Evolutionary conservation across 2,888 invertebrate genomes (phyloP), one percentile per base, ranked within the genome.

Genomic region (Pollenia griseotomentosa): DNA sequence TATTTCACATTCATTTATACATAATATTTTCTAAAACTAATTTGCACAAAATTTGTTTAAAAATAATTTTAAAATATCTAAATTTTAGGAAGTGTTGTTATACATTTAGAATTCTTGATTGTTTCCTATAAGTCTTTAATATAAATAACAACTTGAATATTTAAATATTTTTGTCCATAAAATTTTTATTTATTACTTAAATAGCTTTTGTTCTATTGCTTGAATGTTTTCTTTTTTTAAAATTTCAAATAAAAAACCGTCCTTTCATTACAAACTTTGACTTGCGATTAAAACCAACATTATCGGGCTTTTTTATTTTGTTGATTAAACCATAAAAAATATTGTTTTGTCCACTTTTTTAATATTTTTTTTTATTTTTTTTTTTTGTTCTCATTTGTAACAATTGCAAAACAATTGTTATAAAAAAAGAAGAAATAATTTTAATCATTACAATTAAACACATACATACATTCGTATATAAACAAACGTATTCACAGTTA

Each of bases 91-190:
- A 65, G 70, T 71, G 79, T 46, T 83, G 66, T 83, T 83, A 71
- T 65, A 85, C 65, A 59, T 33, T 4, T 33, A 79, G 55, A 80
- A 78, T 78, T 88, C 81, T 84, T 84, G 81, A 75, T 90, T 89
- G 89, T 89, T 86, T 89, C 79, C 77, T 90, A 33, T 33, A 6
- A 33, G 0, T 33, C 33, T 33, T 33, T 33, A 14, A 6, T 14
- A 12, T 9, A 14, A 88, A 12, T 14, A 14, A 89, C 90, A 87
- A 89, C 89, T 89, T 90, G 87, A 88, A 89, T n/a, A 44, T 70
- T 73, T 6, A 33, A 33, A 33, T 33, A 33, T 6, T 6, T 5
- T 59, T 59, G 53, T 51, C 61, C n/a, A 71, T 83, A n/a, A 16
- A 33, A 42, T 70, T 19, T 11, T 11, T 11, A 11, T 55, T 59